phyloP scores from a whole-genome alignment of 2,797 vertebrate genomes.

The Liasis olivaceus region DNA sequence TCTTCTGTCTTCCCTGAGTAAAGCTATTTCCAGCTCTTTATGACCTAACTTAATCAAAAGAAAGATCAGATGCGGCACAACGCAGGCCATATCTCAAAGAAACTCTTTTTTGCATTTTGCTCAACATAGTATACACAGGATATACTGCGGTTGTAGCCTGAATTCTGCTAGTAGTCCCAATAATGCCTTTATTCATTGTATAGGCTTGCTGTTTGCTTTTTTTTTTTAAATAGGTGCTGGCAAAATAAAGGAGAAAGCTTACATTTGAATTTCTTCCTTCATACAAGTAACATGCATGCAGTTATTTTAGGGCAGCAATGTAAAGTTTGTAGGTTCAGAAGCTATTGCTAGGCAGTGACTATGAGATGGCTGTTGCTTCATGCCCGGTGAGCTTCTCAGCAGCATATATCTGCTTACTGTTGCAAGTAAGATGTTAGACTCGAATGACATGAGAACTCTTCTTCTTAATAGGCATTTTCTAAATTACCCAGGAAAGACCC shows the following conservation, averaged over 20 bases:
- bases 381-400: not conserved
- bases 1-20: not conserved
- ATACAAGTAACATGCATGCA: not conserved
- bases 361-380: not conserved
- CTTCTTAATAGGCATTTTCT: not conserved
- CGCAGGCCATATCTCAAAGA: constrained; percentile 14
- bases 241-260: not conserved
- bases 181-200: constrained; percentile 32
- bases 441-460: not conserved
- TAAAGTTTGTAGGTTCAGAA: not conserved
- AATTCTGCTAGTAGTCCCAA: constrained; percentile 45
- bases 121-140: constrained; percentile 43
- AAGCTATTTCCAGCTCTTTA: not conserved
- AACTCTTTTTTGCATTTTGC: constrained; percentile 36
- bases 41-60: constrained; percentile 29
- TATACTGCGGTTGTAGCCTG: constrained; percentile 49
- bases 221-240: not conserved
- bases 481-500: not conserved
- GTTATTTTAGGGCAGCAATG: not conserved
- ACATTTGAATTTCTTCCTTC: not conserved
- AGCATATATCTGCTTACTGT: not conserved
- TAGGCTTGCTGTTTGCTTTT: too few relatives aligned
- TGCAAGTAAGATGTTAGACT: not conserved
- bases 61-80: constrained; percentile 26
- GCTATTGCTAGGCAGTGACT: not conserved